Percentiles rank a stretch among this genome's conserved stretches.
phyloP scores from a whole-genome alignment of 2,113 vertebrate species.

The Electrona antarctica region DNA sequence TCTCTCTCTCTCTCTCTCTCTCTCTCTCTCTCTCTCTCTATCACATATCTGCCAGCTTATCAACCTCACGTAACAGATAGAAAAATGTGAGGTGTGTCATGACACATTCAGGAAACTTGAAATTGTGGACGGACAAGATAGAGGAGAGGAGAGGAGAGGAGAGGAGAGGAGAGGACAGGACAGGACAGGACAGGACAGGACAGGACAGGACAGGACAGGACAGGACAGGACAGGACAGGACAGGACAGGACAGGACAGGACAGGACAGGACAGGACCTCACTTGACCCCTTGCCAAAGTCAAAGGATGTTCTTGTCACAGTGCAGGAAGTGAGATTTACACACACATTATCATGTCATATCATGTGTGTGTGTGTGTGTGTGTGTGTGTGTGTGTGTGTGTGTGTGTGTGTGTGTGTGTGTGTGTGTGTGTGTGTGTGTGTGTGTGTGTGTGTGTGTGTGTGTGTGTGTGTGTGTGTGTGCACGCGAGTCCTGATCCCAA shows the following conservation, averaged over 20 bases:
- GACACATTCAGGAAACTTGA: constrained; percentile 35
- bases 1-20: constrained; percentile 3
- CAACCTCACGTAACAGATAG: constrained; percentile 17
- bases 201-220: too few species aligned
- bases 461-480: constrained; percentile 28
- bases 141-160: constrained; percentile 15
- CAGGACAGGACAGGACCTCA: constrained; percentile 26
- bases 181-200: too few species aligned
- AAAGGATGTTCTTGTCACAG: constrained; percentile 59
- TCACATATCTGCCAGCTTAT: constrained; percentile 51
- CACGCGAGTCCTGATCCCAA: too few species aligned
- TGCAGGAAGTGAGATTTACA: constrained; percentile 60
- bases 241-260: too few species aligned
- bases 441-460: background rate
- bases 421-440: background rate
- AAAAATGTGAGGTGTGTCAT: constrained; percentile 45
- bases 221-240: too few species aligned
- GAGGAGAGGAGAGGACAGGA: background rate
- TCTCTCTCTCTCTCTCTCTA: constrained; percentile 8
- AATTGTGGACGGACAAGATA: background rate
- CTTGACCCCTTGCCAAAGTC: background rate
- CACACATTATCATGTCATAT: constrained; percentile 15
- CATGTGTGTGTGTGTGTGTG: too few species aligned
- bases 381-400: background rate
- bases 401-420: background rate